Base-by-base conservation (phyloP, 2,113 vertebrate species). In the Leucosticte australis region DNA sequence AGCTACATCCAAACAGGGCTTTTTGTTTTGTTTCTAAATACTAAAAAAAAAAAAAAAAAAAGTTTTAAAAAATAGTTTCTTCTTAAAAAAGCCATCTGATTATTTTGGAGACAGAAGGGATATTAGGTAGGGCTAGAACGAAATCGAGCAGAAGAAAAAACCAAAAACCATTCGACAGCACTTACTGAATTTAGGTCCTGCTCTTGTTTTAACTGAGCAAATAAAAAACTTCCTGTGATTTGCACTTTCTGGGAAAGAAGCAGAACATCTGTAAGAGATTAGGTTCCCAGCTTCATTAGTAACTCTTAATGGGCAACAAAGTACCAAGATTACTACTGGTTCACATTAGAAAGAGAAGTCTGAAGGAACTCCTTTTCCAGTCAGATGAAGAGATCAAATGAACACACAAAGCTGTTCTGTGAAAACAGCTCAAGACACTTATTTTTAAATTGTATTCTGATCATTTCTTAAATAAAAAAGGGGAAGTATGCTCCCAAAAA, bases 131-230 rank as follows among this genome's bases (percentile, higher is more conserved):
- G 35, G 68, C 37, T 94, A 96, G 94, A 96, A 85, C 87, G 59
- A 97, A 93, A 93, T 1, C 35, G 23, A 88, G 35, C 56, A 78
- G 44, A 91, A 91, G 14, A 47, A 46, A 91, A 73, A 59, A 39
- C 1, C 33, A 57, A 28, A 27, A 59, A 15, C 19, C 33, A 74
- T 57, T 50, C 83, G 77, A 52, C 6, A 92, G 64, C 77, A 91
- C 35, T 88, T 73, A 78, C 1, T 85, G 52, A 96, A 83, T 63
- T 83, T 70, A 91, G 63, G 74, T 96, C 87, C 55, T 95, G 70
- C 73, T 89, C 87, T 95, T 80, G 92, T 82, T 93, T 82, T 93
- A 78, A 94, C 41, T 77, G 82, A 95, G 93, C 94, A 81, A 97
- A 80, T 64, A 62, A 77, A 83, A 84, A 77, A 35, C 20, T 56